Evolutionary conservation across 64 coral and sea anemone genomes (phyloP).

Genomic region (Astreopora myriophthalma): DNA sequence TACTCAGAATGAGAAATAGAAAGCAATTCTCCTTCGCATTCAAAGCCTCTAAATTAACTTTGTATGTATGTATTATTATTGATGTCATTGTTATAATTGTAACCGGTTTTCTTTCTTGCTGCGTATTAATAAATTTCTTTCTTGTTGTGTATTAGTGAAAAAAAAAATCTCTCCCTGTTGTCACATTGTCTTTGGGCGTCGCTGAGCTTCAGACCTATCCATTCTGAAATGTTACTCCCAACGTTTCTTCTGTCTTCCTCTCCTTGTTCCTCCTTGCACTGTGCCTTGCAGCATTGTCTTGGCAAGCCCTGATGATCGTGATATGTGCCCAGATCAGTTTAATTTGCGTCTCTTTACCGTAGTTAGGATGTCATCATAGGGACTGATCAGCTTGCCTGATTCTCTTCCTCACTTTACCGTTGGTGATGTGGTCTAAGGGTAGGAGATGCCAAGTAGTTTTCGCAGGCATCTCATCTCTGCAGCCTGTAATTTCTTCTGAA

Average conservation of each 20-base stretch:
- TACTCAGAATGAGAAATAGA: too few relatives aligned
- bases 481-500: not conserved
- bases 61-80: too few relatives aligned
- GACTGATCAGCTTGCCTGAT: not conserved
- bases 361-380: conserved; percentile 2
- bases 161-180: too few relatives aligned
- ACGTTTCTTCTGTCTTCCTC: conserved; percentile 3
- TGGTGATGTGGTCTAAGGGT: not conserved
- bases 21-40: too few relatives aligned
- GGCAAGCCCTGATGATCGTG: not conserved
- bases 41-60: too few relatives aligned
- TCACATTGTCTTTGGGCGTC: too few relatives aligned
- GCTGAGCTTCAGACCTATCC: not conserved
- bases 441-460: not conserved
- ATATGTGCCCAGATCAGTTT: conserved; percentile 3
- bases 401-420: not conserved
- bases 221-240: not conserved
- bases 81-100: too few relatives aligned
- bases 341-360: not conserved
- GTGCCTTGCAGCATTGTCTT: conserved; percentile 20
- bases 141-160: too few relatives aligned
- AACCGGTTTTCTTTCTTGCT: too few relatives aligned
- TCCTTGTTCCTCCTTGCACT: conserved; percentile 2
- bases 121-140: too few relatives aligned
- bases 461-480: not conserved